Conservation (phyloP, 2,888 invertebrate genomes). For the Diarsia rubi region DNA sequence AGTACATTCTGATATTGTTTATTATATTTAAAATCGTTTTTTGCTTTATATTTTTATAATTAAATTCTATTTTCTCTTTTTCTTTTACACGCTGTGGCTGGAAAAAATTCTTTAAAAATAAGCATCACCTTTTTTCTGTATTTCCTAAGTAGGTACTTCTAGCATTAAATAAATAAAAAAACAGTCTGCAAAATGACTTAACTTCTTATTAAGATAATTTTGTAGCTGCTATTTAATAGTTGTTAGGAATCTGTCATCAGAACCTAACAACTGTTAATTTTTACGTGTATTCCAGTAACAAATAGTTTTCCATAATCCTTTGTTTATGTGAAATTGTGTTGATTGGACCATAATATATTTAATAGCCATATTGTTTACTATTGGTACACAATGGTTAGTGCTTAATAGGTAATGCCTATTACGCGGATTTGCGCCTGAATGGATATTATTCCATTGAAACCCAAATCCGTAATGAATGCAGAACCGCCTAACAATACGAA, state of each 20-base stretch:
- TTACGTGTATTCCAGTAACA: not conserved
- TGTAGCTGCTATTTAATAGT: too few species aligned
- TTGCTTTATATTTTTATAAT: too few species aligned
- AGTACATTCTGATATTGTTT: too few species aligned
- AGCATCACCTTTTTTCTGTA: too few species aligned
- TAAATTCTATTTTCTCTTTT: too few species aligned
- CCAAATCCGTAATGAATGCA: slow-evolving; percentile 54
- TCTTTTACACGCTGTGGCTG: too few species aligned
- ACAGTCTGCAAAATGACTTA: not conserved
- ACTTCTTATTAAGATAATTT: too few species aligned
- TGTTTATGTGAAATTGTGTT: slow-evolving; percentile 9
- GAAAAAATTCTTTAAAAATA: too few species aligned
- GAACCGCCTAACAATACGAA: slow-evolving; percentile 41
- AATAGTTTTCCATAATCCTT: not conserved
- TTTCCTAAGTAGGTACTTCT: too few species aligned
- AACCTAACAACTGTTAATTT: not conserved
- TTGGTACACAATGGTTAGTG: slow-evolving; percentile 39
- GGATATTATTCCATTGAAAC: slow-evolving; percentile 55
- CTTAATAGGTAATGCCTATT: slow-evolving; percentile 54
- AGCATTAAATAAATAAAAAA: not conserved
- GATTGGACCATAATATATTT: slow-evolving; percentile 29
- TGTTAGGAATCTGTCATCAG: too few species aligned
- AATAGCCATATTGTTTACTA: slow-evolving; percentile 45
- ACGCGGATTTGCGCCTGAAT: slow-evolving; percentile 59
- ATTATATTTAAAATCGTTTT: too few species aligned